A percentile compares a stretch with the other conserved stretches of the same genome.
These are phyloP conservation scores for Hiodon tergisus DNA, from an alignment of 2,113 vertebrate species.

Conservation along the genomic window DNA sequence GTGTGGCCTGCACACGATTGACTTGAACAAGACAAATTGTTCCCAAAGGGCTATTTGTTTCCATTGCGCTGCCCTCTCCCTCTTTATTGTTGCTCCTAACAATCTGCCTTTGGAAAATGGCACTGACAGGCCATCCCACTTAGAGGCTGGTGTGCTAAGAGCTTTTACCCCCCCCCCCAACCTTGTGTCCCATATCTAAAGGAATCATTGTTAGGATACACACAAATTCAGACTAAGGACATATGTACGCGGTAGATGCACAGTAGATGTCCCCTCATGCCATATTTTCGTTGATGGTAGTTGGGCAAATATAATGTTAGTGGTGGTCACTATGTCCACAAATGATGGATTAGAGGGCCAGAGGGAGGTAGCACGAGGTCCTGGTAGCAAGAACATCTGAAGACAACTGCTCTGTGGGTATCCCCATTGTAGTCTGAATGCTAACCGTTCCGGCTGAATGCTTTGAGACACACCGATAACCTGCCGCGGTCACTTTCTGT, in stretches of 20 bases:
- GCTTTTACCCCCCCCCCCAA: background rate
- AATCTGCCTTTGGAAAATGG: slow-evolving; percentile 50
- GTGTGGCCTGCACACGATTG: slow-evolving; percentile 34
- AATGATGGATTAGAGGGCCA: no score
- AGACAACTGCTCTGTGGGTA: no score
- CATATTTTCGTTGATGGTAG: no score
- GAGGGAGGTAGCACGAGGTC: no score
- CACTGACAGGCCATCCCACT: slow-evolving; percentile 21
- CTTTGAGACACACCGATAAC: no score
- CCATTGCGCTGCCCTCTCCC: slow-evolving; percentile 42
- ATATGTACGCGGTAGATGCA: background rate
- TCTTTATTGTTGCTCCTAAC: slow-evolving; percentile 51
- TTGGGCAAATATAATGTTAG: no score
- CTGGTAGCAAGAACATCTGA: no score
- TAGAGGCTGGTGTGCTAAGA: background rate
- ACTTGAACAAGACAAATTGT: slow-evolving; percentile 56
- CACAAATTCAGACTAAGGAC: background rate
- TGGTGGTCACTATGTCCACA: no score
- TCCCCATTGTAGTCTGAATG: no score
- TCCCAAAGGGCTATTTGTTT: slow-evolving; percentile 60
- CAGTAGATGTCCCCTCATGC: no score
- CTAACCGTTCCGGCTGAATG: no score
- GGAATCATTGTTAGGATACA: background rate
- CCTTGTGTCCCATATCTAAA: background rate
- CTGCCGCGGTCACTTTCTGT: no score